Conservation (phyloP, 2,888 invertebrate genomes). For the Elgonia sp. region DNA sequence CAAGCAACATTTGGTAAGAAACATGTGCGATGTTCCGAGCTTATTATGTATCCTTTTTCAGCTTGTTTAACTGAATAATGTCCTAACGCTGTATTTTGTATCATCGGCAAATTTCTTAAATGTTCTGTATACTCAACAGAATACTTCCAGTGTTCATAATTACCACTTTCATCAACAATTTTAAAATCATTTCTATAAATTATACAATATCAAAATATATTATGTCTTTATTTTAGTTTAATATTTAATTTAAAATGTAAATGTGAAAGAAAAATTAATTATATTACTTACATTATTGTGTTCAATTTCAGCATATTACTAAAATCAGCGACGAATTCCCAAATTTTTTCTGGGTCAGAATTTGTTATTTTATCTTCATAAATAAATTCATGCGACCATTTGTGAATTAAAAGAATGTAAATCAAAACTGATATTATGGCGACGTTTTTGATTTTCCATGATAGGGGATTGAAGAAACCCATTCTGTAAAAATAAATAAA, state of each 20-base stretch:
- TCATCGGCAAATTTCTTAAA: conserved; percentile 90
- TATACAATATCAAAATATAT: background rate
- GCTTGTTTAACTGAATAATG: conserved; percentile 89
- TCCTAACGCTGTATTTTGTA: conserved; percentile 88
- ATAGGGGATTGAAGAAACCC: conserved; percentile 84
- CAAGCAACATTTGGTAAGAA: conserved; percentile 88
- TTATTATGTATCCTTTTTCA: conserved; percentile 88
- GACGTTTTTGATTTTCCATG: conserved; percentile 84
- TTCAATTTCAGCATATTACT: conserved; percentile 91
- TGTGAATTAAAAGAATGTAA: conserved; percentile 82
- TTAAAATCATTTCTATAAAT: conserved; percentile 89
- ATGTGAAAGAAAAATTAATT: background rate
- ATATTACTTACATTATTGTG: conserved; percentile 89
- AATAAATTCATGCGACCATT: conserved; percentile 80
- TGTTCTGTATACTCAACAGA: conserved; percentile 90
- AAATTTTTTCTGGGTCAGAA: conserved; percentile 89
- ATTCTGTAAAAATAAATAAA: conserved; percentile 78
- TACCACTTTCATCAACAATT: conserved; percentile 90
- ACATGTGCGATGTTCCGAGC: conserved; percentile 90
- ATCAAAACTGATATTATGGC: conserved; percentile 66
- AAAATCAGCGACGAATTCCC: conserved; percentile 93
- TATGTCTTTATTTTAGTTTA: too few relatives aligned
- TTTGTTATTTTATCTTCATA: conserved; percentile 88
- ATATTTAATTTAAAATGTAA: too few relatives aligned
- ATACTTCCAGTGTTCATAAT: conserved; percentile 91